Base-by-base conservation (phyloP, 2,113 vertebrate species). In the Melierax canorus region DNA sequence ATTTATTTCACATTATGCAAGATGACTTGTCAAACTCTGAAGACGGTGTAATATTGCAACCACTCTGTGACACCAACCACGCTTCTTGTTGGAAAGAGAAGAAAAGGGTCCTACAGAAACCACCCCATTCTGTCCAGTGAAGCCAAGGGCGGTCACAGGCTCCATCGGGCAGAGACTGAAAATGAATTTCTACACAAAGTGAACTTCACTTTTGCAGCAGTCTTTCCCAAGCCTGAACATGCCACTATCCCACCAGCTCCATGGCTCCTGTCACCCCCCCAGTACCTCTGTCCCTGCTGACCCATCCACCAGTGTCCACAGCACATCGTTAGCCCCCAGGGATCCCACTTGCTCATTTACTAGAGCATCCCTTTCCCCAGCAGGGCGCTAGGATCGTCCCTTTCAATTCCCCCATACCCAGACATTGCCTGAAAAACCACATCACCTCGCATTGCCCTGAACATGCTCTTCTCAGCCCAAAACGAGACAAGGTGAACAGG, bases 401-500 rank as follows among this genome's bases (percentile, higher is more conserved):
- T 72, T 78, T 75, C 11, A 34, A 32, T 27, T 62, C 15, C 38
- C 19, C 30, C 5, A 4, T 19, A 26, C 46, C 32, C 29, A 82
- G 38, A 51, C 43, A 8, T 27, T 88, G 53, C 68, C 34, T 69
- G 46, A 55, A 72, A n/a, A 85, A 6, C 2, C 43, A 23, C 17
- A 51, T 21, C 53, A 22, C 36, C 24, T 50, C 8, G 0, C 48
- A 34, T n/a, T 4, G 1, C 15, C n/a, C 71, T 46, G 43, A 82
- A 48, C 8, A 0, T 59, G 84, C 53, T 59, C 32, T 67, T 38
- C 32, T 73, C 53, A 68, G 22, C 46, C 59, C 72, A 34, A 39
- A 26, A 51, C 0, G 3, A 68, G 24, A 60, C 51, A 36, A 51
- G n/a, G 19, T 0, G 1, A 73, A 67, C 15, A 53, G 0, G 0